Evolutionary conservation across 1,140 invertebrate genomes (phyloP).

Genomic region (Colletes latitarsis): DNA sequence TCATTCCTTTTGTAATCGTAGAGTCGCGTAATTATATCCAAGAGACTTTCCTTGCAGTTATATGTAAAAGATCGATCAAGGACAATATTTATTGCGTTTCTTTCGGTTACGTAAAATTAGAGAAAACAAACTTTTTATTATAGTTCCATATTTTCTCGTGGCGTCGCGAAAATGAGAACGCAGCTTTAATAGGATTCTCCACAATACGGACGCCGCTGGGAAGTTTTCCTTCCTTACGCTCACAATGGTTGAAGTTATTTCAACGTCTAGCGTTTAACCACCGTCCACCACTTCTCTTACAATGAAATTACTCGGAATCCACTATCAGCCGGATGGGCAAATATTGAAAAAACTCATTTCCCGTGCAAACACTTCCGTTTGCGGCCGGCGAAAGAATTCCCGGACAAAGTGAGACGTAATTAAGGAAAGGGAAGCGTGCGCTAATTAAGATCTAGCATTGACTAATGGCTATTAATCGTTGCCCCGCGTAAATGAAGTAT

Average conservation of each 20-base stretch:
- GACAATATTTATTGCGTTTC: too few species aligned
- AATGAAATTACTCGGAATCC: constrained; percentile 19
- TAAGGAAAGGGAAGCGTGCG: constrained; percentile 4
- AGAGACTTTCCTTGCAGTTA: too few species aligned
- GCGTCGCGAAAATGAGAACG: not conserved
- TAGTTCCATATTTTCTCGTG: not conserved
- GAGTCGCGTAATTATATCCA: too few species aligned
- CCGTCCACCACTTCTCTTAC: not conserved
- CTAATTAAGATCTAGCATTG: constrained; percentile 60
- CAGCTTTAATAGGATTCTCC: not conserved
- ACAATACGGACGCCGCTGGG: not conserved
- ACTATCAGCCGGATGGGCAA: not conserved
- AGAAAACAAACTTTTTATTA: not conserved
- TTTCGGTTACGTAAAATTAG: not conserved
- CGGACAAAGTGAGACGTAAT: constrained; percentile 29
- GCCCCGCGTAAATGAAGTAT: constrained; percentile 47
- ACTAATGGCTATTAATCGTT: constrained; percentile 55
- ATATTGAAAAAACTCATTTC: constrained; percentile 3
- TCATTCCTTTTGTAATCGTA: too few species aligned
- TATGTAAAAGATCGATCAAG: too few species aligned
- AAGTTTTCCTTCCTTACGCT: not conserved
- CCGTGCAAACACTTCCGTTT: not conserved
- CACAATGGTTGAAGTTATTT: not conserved
- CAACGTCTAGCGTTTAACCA: not conserved
- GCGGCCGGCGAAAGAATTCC: constrained; percentile 6